Percentiles rank a stretch among this genome's conserved stretches.
Conservation (phyloP, 2,113 vertebrate genomes). For the Mirounga angustirostris region DNA sequence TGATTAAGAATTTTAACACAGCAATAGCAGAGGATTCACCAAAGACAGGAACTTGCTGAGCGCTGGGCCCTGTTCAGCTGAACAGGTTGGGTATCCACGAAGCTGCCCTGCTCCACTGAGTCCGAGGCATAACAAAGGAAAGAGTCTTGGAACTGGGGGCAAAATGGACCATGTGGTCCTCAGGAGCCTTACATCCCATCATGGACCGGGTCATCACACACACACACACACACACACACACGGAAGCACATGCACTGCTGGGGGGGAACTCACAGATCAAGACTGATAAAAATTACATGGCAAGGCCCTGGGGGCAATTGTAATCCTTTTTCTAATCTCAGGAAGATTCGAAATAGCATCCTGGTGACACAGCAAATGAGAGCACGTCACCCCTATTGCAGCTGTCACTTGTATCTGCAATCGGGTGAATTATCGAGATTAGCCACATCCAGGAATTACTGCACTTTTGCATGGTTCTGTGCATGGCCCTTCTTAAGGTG, state of each 20-base stretch:
- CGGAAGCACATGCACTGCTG: background rate
- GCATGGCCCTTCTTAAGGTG: constrained; percentile 71
- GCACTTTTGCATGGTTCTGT: constrained; percentile 78
- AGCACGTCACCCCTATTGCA: constrained; percentile 64
- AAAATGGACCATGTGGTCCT: background rate
- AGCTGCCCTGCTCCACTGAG: rapidly evolving
- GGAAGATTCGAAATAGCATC: constrained; percentile 74
- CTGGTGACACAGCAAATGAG: constrained; percentile 70
- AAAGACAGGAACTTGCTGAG: background rate
- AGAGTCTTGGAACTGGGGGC: background rate
- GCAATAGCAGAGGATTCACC: background rate
- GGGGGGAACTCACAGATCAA: constrained; percentile 56
- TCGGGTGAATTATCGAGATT: constrained; percentile 76
- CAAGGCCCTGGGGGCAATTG: constrained; percentile 65
- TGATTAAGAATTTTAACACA: constrained; percentile 10
- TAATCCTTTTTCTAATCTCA: constrained; percentile 80
- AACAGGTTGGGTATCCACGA: background rate
- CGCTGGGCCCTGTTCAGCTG: background rate
- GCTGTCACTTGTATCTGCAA: constrained; percentile 80
- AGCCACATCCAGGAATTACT: constrained; percentile 80
- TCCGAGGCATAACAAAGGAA: background rate
- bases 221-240: background rate
- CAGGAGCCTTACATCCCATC: background rate
- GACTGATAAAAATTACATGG: constrained; percentile 76
- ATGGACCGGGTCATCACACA: background rate